phyloP scores from a whole-genome alignment of 1,140 invertebrate species.

The Coptotermes formosanus region DNA sequence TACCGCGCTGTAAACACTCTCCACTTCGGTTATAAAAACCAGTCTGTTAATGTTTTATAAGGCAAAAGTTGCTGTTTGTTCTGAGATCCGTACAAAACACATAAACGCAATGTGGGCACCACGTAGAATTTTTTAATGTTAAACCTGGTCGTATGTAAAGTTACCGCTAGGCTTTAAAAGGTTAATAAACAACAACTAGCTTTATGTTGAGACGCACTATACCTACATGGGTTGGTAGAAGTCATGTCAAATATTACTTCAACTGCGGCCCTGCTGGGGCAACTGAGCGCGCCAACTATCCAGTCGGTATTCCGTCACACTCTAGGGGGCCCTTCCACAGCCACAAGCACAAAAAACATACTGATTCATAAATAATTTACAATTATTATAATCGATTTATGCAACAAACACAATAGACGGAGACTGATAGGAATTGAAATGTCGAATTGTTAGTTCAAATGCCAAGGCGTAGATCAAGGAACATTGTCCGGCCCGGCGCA shows the following conservation, averaged over 20 bases:
- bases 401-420: neutral
- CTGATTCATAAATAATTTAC: conserved; percentile 12
- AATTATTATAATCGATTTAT: conserved; percentile 9
- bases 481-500: too few species aligned
- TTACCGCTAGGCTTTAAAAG: too few species aligned
- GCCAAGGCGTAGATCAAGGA: too few species aligned
- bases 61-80: too few species aligned
- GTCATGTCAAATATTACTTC: neutral
- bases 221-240: neutral
- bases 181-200: neutral
- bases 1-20: too few species aligned
- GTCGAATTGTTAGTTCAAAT: too few species aligned
- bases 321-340: neutral
- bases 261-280: neutral
- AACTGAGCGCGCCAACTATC: neutral
- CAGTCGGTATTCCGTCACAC: neutral
- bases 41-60: too few species aligned
- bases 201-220: neutral
- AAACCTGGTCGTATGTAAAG: too few species aligned
- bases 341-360: conserved; percentile 13
- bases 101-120: too few species aligned
- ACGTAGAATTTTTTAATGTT: too few species aligned
- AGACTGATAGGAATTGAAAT: neutral
- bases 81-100: too few species aligned
- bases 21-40: too few species aligned